Percentiles rank a stretch among this genome's conserved stretches.
phyloP scores from a whole-genome alignment of 2,888 invertebrate genomes.

The Malthinus seriepunctatus region DNA sequence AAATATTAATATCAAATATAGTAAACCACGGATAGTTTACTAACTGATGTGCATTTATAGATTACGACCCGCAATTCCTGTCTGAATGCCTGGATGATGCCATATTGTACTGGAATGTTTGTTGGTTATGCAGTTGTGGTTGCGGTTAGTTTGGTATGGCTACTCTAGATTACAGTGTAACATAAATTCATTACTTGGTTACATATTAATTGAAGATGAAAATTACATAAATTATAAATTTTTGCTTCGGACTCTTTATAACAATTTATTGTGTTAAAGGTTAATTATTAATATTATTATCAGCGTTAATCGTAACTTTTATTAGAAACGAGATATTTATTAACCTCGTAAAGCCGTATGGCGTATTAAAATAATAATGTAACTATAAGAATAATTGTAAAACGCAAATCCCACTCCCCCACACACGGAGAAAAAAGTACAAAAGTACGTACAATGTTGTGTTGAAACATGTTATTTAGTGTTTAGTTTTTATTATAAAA shows the following conservation, averaged over 20 bases:
- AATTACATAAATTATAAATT: constrained; percentile 3
- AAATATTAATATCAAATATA: too few species aligned
- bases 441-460: constrained; percentile 13
- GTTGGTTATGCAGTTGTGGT: constrained; percentile 41
- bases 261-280: too few species aligned
- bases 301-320: too few species aligned
- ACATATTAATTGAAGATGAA: not conserved
- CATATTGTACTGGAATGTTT: constrained; percentile 39
- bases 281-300: too few species aligned
- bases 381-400: constrained; percentile 12
- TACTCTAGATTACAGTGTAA: constrained; percentile 33
- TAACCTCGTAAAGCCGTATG: constrained; percentile 10
- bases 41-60: not conserved
- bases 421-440: not conserved
- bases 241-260: too few species aligned
- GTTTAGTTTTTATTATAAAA: not conserved
- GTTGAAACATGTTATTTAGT: constrained; percentile 9
- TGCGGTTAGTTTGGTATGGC: constrained; percentile 38
- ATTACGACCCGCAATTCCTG: constrained; percentile 18
- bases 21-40: too few species aligned
- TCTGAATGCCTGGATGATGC: constrained; percentile 35
- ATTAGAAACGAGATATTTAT: constrained; percentile 9
- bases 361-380: not conserved
- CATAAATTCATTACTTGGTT: constrained; percentile 10
- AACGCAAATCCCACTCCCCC: constrained; percentile 13